Percentiles rank a stretch among this genome's conserved stretches.
These are phyloP conservation scores for Suncus etruscus DNA, from an alignment of 2,113 vertebrate species.

Conservation along the genomic window DNA sequence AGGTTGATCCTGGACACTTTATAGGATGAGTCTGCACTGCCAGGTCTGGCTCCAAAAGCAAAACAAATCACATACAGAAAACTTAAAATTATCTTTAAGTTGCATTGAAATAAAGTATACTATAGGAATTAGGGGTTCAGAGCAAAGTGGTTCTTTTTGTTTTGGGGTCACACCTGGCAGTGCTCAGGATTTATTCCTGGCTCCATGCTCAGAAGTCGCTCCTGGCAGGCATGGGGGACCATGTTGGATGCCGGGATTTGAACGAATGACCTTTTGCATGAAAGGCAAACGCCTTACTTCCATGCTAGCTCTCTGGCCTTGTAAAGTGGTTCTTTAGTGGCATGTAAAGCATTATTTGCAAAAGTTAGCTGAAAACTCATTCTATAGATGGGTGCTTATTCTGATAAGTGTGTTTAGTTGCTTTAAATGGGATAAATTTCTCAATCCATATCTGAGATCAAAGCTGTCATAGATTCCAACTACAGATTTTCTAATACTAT, in stretches of 20 bases:
- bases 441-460: neutral
- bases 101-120: neutral
- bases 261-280: too few relatives aligned
- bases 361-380: neutral
- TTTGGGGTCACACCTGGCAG: too few relatives aligned
- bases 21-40: too few relatives aligned
- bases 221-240: too few relatives aligned
- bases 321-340: neutral
- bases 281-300: too few relatives aligned
- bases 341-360: neutral
- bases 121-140: neutral
- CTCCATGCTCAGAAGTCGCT: too few relatives aligned
- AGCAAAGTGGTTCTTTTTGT: neutral
- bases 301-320: too few relatives aligned
- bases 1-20: too few relatives aligned
- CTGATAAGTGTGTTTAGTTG: neutral
- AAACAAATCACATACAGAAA: too few relatives aligned
- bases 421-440: neutral
- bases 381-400: neutral
- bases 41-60: too few relatives aligned
- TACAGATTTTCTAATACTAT: neutral
- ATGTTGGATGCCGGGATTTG: too few relatives aligned
- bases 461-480: neutral
- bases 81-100: neutral
- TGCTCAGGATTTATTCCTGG: too few relatives aligned